Percentiles rank a stretch among this genome's conserved stretches.
phyloP scores from a whole-genome alignment of 2,797 vertebrate genomes.

The Gadopsis marmoratus region DNA sequence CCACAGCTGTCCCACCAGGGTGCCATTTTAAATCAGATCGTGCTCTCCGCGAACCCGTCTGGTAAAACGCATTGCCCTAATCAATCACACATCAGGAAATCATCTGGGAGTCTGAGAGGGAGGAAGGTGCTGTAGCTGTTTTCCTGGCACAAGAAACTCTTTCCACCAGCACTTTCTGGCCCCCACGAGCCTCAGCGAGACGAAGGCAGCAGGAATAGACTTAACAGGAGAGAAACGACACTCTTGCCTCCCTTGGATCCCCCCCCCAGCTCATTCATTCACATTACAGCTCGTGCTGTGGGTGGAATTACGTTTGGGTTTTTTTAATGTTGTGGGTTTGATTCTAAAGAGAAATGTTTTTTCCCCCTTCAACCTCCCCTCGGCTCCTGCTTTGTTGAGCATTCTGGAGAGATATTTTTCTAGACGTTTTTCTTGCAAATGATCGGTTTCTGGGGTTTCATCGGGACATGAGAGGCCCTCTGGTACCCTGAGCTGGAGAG shows the following conservation, averaged over 20 bases:
- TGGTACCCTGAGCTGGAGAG: slow-evolving; percentile 40
- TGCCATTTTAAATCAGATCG: slow-evolving; percentile 23
- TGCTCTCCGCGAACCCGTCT: slow-evolving; percentile 14
- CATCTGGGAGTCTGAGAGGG: slow-evolving; percentile 57
- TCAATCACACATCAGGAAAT: slow-evolving; percentile 66
- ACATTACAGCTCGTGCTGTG: slow-evolving; percentile 33
- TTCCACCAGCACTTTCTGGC: slow-evolving; percentile 54
- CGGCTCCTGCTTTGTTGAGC: slow-evolving; percentile 8
- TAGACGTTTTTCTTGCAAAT: slow-evolving; percentile 37
- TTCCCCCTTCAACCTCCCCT: neutral
- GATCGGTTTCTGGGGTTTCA: slow-evolving; percentile 50
- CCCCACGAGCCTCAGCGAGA: slow-evolving; percentile 23
- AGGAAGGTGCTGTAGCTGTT: slow-evolving; percentile 55
- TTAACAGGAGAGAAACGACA: slow-evolving; percentile 30
- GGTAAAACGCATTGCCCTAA: slow-evolving; percentile 29
- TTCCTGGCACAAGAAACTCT: slow-evolving; percentile 66
- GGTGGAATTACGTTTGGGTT: slow-evolving; percentile 19
- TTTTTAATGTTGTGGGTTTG: slow-evolving; percentile 21
- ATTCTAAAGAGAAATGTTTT: slow-evolving; percentile 28
- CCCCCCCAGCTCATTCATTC: slow-evolving; percentile 26
- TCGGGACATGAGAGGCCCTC: slow-evolving; percentile 55
- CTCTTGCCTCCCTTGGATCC: slow-evolving; percentile 17
- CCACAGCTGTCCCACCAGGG: slow-evolving; percentile 5
- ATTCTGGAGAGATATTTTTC: slow-evolving; percentile 47
- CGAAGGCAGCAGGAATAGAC: slow-evolving; percentile 44